phyloP scores from a whole-genome alignment of 2,797 vertebrate genomes.

The Leuciscus waleckii region DNA sequence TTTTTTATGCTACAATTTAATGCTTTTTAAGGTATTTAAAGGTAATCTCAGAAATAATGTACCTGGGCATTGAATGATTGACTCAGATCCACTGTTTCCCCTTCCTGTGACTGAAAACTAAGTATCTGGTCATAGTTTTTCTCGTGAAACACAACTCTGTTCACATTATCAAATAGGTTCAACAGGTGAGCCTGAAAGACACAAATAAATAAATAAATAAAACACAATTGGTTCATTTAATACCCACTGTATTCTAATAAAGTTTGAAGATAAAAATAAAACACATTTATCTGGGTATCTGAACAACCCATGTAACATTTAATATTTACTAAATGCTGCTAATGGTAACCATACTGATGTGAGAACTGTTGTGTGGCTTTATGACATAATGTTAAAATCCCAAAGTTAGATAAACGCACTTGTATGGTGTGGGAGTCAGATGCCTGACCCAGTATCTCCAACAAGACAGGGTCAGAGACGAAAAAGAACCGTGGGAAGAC shows the following conservation, averaged over 20 bases:
- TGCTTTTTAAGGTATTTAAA: neutral
- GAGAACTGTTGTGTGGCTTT: neutral
- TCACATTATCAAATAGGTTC: conserved; percentile 87
- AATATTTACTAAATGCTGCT: neutral
- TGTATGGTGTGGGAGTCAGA: conserved; percentile 89
- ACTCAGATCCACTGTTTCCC: conserved; percentile 80
- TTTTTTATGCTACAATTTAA: neutral
- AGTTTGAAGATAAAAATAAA: neutral
- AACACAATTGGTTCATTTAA: neutral
- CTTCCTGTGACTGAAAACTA: conserved; percentile 86
- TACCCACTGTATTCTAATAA: neutral
- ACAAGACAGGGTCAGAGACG: conserved; percentile 84
- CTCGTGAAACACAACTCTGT: conserved; percentile 81
- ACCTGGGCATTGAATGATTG: conserved; percentile 84
- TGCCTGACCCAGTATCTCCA: conserved; percentile 89
- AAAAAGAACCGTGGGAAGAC: conserved; percentile 89
- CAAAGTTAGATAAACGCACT: conserved; percentile 65
- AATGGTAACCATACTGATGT: neutral
- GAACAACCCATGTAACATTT: neutral
- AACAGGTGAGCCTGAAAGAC: conserved; percentile 79
- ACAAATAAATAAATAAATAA: neutral
- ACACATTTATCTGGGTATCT: neutral
- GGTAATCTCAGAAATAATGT: neutral
- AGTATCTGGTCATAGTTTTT: conserved; percentile 85
- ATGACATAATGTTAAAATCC: neutral